phyloP scores from a whole-genome alignment of 2,113 vertebrate genomes.

The Pseudopodoces humilis region DNA sequence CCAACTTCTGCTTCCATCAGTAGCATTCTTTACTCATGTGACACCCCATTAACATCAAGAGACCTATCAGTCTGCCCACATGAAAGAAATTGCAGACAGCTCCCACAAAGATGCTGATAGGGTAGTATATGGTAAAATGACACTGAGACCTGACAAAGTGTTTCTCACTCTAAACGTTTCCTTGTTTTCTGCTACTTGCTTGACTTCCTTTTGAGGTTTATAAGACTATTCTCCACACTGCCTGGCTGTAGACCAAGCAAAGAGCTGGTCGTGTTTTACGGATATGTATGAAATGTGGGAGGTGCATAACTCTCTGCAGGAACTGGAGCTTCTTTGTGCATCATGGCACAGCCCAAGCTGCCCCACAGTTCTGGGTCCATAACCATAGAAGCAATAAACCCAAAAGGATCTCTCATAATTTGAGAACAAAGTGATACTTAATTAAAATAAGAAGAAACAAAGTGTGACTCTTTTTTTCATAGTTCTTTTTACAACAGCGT shows the following conservation, averaged over 20 bases:
- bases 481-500: background rate
- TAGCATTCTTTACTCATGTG: background rate
- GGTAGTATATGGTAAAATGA: background rate
- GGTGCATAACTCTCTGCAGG: background rate
- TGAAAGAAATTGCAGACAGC: background rate
- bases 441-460: background rate
- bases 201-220: background rate
- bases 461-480: background rate
- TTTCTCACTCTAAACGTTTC: background rate
- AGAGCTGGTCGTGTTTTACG: rapidly evolving
- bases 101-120: background rate
- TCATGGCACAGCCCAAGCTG: background rate
- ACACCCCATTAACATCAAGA: background rate
- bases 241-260: background rate
- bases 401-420: background rate
- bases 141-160: background rate
- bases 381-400: background rate
- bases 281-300: background rate
- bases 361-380: background rate
- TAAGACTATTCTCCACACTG: background rate
- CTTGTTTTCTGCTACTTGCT: background rate
- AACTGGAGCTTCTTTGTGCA: background rate
- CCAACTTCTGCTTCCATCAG: background rate
- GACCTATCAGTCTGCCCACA: background rate
- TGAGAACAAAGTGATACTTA: background rate